Evolutionary conservation across 2,113 vertebrate species (phyloP), one percentile per base, ranked within the genome.

Genomic region (Corythoichthys intestinalis): DNA sequence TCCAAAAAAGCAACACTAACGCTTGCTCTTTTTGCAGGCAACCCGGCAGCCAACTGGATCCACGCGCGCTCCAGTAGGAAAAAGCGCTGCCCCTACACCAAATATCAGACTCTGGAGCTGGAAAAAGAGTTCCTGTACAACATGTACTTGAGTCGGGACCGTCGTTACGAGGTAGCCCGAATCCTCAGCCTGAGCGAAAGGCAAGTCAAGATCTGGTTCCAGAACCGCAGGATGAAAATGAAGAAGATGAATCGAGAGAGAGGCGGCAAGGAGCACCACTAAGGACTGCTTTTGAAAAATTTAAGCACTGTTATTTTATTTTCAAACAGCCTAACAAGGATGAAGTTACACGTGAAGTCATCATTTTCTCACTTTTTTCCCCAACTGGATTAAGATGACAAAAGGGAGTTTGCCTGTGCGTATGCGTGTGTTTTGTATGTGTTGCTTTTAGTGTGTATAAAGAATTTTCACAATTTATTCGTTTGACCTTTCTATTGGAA

Each of bases 151-250:
- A 99, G 96, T 14, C 91, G 97, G 78, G 96, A 99, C 83, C 95
- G 97, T 37, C 95, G 97, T 77, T 99, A 95, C 53, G 97, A 99
- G 82, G 96, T 99, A 66, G 97, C 97, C 80, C 94, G 97, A 84
- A 98, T 98, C 87, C 92, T 99, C 82, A 97, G 94, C 88, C 93
- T 99, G 83, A 98, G 96, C 66, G 97, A 99, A 85, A 95, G 97
- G 89, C 97, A 99, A 90, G 96, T 99, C 85, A 99, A 99, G 93
- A 99, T 99, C 83, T 99, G 97, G 97, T 99, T 99, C 88, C 97
- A 99, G 86, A 99, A 99, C 91, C 93, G 97, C 81, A 94, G 97
- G 87, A 99, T 99, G 97, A 99, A 99, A 93, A 99, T 99, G 97
- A 99, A 99, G 93, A 99, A 99, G 91, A 94, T 97, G 94, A 99